Conservation (phyloP, 2,113 vertebrate genomes). For the Oryzias celebensis region DNA sequence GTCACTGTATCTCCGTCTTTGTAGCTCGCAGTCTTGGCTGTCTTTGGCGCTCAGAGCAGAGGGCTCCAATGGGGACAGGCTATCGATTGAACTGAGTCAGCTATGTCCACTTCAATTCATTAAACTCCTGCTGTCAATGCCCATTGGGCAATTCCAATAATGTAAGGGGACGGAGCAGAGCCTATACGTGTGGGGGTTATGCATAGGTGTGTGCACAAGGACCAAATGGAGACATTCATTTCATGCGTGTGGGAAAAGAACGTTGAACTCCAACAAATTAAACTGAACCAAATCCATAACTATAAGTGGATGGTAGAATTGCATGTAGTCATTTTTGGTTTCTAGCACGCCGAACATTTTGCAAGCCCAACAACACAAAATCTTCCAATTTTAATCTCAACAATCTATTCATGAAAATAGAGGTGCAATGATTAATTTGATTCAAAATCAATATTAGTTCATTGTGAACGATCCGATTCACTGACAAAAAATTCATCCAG, state of each 20-base stretch:
- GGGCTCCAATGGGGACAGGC: slow-evolving; percentile 60
- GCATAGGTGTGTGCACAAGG: slow-evolving; percentile 33
- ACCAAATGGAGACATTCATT: slow-evolving; percentile 20
- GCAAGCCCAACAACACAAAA: too few relatives aligned
- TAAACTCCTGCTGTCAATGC: slow-evolving; percentile 75
- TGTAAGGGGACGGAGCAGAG: slow-evolving; percentile 54
- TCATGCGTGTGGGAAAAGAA: neutral
- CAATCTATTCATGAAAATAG: too few relatives aligned
- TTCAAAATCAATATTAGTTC: too few relatives aligned
- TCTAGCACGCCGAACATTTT: too few relatives aligned
- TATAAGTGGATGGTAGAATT: too few relatives aligned
- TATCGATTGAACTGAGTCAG: slow-evolving; percentile 80
- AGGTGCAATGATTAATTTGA: too few relatives aligned
- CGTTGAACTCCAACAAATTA: neutral
- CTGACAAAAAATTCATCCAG: too few relatives aligned
- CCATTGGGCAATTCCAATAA: slow-evolving; percentile 78
- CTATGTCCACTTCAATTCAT: slow-evolving; percentile 82
- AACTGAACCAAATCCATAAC: neutral
- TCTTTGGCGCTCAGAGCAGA: slow-evolving; percentile 41
- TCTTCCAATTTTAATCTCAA: too few relatives aligned
- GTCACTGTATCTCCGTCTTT: slow-evolving; percentile 44
- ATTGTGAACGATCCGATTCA: too few relatives aligned
- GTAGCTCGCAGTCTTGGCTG: slow-evolving; percentile 30
- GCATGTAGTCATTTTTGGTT: too few relatives aligned
- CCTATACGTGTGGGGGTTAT: slow-evolving; percentile 43